Evolutionary conservation across 2,113 vertebrate species (phyloP).

Genomic region (Telmatochromis brichardi): DNA sequence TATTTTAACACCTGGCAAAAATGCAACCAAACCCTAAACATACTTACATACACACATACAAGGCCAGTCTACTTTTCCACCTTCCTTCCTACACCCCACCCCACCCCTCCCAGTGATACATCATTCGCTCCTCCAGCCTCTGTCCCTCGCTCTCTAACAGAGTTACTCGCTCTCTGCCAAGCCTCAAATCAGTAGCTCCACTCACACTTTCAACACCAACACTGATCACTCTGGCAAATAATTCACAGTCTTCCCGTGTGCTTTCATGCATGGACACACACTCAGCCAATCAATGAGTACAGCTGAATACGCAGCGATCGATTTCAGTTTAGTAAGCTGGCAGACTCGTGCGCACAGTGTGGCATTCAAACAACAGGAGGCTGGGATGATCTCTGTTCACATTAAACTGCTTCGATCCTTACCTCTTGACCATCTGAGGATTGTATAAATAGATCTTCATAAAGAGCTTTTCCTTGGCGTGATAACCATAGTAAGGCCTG

Average conservation of each 20-base stretch:
- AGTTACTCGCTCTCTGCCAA: not conserved
- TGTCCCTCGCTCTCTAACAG: not conserved
- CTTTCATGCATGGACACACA: not conserved
- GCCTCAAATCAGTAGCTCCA: not conserved
- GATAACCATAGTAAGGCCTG: constrained; percentile 97
- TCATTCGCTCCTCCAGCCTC: not conserved
- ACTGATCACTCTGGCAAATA: not conserved
- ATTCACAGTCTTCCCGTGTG: not conserved
- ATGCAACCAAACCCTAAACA: not conserved
- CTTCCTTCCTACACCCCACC: not conserved
- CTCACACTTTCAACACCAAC: not conserved
- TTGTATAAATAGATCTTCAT: constrained; percentile 99
- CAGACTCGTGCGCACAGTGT: not conserved
- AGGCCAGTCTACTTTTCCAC: not conserved
- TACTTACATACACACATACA: not conserved
- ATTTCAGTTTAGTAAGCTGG: constrained; percentile 23
- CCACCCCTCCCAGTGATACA: not conserved
- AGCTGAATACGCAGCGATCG: not conserved
- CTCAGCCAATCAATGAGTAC: not conserved
- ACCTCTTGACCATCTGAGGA: constrained; percentile 98
- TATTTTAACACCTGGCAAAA: not conserved
- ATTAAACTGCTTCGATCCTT: constrained; percentile 26
- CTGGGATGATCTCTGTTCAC: not conserved
- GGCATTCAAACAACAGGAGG: not conserved
- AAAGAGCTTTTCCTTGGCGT: constrained; percentile 91